Conservation (phyloP, 1,140 invertebrate species). For the Andrena cerasifolii region DNA sequence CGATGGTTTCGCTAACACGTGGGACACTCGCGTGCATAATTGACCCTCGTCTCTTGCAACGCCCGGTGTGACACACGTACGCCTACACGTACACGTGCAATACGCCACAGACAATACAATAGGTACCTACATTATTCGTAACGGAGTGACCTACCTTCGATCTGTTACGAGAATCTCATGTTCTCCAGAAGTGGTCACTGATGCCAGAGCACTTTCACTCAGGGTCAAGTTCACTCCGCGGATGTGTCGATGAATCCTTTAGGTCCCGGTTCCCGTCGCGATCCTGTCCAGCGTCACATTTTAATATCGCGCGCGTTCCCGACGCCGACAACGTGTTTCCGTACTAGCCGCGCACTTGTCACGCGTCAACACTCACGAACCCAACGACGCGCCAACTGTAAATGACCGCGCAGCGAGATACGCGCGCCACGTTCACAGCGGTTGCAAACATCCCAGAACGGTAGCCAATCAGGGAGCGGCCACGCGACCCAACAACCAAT, state of each 20-base stretch:
- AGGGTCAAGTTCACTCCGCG: constrained; percentile 13
- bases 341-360: constrained; percentile 19
- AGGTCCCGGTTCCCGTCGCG: not conserved
- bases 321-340: not conserved
- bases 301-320: constrained; percentile 22
- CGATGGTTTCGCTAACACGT: too few relatives aligned
- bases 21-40: too few relatives aligned
- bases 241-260: not conserved
- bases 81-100: too few relatives aligned
- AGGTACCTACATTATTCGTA: not conserved
- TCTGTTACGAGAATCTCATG: constrained; percentile 41
- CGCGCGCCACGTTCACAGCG: constrained; percentile 5
- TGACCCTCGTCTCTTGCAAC: too few relatives aligned
- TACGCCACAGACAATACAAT: too few relatives aligned
- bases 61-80: too few relatives aligned
- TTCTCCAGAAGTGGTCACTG: constrained; percentile 10
- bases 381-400: constrained; percentile 43
- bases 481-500: constrained; percentile 39
- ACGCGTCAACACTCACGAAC: constrained; percentile 9
- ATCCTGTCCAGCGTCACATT: constrained; percentile 42
- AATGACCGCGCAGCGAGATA: constrained; percentile 44
- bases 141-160: constrained; percentile 28
- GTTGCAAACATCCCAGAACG: too few relatives aligned
- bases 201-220: not conserved
- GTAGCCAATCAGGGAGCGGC: constrained; percentile 13